Base-by-base conservation (phyloP, 2,797 vertebrate genomes). In the Anisognathus igniventris region DNA sequence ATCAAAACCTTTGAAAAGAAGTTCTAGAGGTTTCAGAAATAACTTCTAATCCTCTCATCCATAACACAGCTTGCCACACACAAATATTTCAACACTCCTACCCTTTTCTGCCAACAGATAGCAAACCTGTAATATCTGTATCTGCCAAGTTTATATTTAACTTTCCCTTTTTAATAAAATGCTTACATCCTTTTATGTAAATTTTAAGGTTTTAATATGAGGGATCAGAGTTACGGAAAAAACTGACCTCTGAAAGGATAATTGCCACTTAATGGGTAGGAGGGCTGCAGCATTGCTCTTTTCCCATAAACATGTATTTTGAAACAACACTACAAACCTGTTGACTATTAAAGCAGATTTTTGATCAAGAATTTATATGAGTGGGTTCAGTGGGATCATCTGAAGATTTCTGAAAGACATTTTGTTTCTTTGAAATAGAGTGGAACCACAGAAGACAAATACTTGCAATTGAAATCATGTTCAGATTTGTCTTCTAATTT, bases 1-100 rank as follows among this genome's bases (percentile, higher is more conserved):
- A 92, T 73, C 12, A 74, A 85, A 93, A 83, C 28, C 18, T 71
- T 88, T 65, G 47, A 88, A 94, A 96, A 54, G 21, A 78, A 71
- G 8, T 90, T 79, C 58, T 87, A 65, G 30, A 90, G 24, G 8
- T 7, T 64, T 92, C 65, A 74, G 14, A 95, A 94, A 93, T 62
- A 53, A 16, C 24, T 82, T 94, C 45, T 19, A 54, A 4, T 80
- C 11, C n/a, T 92, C n/a, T 79, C n/a, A 65, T 57, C 7, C 10
- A 2, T 56, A 67, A 35, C 11, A 39, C 3, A 31, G 33, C 12
- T 79, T 89, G 40, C 28, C 28, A 65, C 9, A 51, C 18, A 31
- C 1, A 57, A 73, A 42, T 39, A 60, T 64, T 85, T 64, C 1
- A 8, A 50, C 27, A 64, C 4, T 60, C 4, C 2, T 42, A 60